These are phyloP conservation scores for Drosophila ohnishii DNA, from an alignment of 1,140 invertebrate species.

Conservation along the genomic window DNA sequence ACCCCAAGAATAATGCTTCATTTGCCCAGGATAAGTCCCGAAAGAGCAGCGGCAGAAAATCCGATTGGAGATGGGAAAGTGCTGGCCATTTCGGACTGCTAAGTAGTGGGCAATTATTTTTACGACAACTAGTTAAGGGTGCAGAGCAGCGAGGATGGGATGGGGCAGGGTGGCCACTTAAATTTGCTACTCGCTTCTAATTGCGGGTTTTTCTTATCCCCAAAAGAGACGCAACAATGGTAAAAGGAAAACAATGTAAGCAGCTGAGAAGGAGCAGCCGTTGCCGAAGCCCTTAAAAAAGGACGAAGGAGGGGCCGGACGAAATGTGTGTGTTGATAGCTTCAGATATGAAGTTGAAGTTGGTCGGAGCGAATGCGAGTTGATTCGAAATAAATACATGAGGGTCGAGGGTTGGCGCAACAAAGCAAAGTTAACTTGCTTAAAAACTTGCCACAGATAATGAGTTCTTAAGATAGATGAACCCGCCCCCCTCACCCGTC, in stretches of 20 bases:
- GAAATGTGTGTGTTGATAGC: constrained; percentile 61
- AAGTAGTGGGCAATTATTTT: constrained; percentile 82
- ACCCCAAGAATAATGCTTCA: background rate
- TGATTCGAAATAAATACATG: constrained; percentile 74
- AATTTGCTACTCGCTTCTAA: constrained; percentile 73
- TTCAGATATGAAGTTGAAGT: constrained; percentile 67
- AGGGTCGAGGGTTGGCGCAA: constrained; percentile 50
- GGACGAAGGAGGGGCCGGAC: constrained; percentile 26
- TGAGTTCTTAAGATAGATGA: constrained; percentile 76
- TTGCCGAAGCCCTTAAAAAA: constrained; percentile 8
- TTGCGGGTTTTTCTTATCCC: constrained; percentile 55
- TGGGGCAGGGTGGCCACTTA: constrained; percentile 47
- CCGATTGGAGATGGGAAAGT: constrained; percentile 5
- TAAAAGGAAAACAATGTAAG: constrained; percentile 61
- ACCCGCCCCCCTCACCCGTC: background rate
- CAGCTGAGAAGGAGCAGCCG: constrained; percentile 22
- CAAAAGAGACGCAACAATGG: constrained; percentile 46
- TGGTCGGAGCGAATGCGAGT: constrained; percentile 45
- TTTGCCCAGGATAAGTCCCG: background rate
- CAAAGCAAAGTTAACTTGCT: constrained; percentile 60
- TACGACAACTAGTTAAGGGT: constrained; percentile 78
- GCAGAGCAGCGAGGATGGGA: constrained; percentile 9
- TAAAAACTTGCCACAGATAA: constrained; percentile 79
- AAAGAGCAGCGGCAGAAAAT: constrained; percentile 8
- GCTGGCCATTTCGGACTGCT: constrained; percentile 69